Percentiles rank a stretch among this genome's conserved stretches.
Conservation (phyloP, 2,888 invertebrate genomes). For the Harmothoe impar region DNA sequence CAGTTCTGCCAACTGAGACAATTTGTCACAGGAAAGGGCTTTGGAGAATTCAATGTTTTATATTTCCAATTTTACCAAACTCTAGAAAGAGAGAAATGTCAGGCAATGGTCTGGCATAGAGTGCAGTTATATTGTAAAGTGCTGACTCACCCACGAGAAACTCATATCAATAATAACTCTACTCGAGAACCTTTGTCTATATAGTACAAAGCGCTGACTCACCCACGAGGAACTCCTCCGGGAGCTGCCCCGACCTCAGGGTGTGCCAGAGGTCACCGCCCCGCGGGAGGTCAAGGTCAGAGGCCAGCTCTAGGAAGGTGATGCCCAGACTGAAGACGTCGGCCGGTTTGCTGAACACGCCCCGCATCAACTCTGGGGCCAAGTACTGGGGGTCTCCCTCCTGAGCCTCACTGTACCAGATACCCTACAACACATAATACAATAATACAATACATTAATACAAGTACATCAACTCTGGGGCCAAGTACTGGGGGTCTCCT, state of each 20-base stretch:
- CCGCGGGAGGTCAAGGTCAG: slow-evolving; percentile 88
- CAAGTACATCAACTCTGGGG: slow-evolving; percentile 87
- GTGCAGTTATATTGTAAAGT: no score
- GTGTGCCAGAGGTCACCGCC: slow-evolving; percentile 89
- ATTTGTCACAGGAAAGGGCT: no score
- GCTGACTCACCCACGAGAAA: no score
- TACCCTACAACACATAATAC: background rate
- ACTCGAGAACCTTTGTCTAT: no score
- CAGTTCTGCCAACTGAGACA: no score
- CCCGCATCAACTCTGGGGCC: slow-evolving; percentile 89
- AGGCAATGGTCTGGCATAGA: no score
- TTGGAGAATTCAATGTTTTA: no score
- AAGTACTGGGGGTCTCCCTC: slow-evolving; percentile 91
- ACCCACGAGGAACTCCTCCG: slow-evolving; percentile 71
- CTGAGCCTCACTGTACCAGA: slow-evolving; percentile 84
- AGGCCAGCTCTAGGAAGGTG: slow-evolving; percentile 88
- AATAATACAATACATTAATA: background rate
- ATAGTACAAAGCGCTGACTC: background rate
- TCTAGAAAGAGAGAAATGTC: no score
- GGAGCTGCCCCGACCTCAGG: slow-evolving; percentile 85
- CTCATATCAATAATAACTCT: no score
- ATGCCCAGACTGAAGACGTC: slow-evolving; percentile 91
- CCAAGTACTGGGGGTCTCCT: slow-evolving; percentile 91
- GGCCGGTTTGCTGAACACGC: slow-evolving; percentile 88
- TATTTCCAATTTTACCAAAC: no score